A percentile compares a stretch with the other conserved stretches of the same genome.
These are phyloP conservation scores for Agrotis puta DNA, from an alignment of 2,888 invertebrate species.

Conservation along the genomic window DNA sequence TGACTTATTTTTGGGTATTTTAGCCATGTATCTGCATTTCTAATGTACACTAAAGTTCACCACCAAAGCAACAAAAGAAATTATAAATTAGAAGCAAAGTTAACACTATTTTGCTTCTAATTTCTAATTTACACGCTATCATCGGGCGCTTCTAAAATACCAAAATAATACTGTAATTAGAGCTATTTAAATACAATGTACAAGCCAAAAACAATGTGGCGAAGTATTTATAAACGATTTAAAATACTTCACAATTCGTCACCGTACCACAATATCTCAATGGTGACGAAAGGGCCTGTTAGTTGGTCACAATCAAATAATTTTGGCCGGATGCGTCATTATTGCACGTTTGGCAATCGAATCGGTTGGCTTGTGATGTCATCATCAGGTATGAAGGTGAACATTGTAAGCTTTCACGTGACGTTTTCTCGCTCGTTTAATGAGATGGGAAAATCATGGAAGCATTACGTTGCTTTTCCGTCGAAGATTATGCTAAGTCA, in stretches of 20 bases:
- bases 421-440: no score
- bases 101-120: no score
- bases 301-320: slow-evolving; percentile 1
- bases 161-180: background rate
- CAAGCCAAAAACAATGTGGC: slow-evolving; percentile 10
- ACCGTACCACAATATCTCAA: slow-evolving; percentile 13
- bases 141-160: background rate
- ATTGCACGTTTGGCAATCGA: slow-evolving; percentile 14
- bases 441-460: no score
- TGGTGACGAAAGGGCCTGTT: background rate
- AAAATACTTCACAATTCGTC: slow-evolving; percentile 31
- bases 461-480: no score
- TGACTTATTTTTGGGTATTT: no score
- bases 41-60: no score
- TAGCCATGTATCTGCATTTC: no score
- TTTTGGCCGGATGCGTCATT: slow-evolving; percentile 27
- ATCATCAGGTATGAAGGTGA: slow-evolving; percentile 18
- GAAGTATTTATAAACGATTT: slow-evolving; percentile 26
- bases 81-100: no score
- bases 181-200: slow-evolving; percentile 12
- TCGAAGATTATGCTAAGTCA: no score
- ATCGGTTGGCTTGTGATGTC: slow-evolving; percentile 17
- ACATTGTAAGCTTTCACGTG: background rate
- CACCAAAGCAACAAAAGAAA: no score
- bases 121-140: background rate